Base-by-base conservation (phyloP, 2,113 vertebrate genomes). In the Anarrhichthys ocellatus region DNA sequence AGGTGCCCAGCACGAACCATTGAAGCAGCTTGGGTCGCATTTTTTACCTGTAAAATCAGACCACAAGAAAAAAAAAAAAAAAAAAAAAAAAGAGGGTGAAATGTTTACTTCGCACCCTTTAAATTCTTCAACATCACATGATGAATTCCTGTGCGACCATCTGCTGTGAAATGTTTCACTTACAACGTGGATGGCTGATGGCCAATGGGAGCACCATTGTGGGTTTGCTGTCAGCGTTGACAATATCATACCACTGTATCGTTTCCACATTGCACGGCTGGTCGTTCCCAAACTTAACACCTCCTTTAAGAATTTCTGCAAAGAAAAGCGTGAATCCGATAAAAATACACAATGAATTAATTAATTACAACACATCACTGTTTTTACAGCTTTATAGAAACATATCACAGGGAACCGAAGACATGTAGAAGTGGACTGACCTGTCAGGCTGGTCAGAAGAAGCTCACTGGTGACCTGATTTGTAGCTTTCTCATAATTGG, bases 291-390 rank as follows among this genome's bases (percentile, higher is more conserved):
- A 99, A 94, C 44, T 94, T 95, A 15, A 99, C 96, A 2, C 96
- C 96, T 42, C 98, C 98, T 17, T 92, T 95, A 58, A 99, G 95
- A 83, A 99, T 98, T 94, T 99, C 98, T 99, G 71, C 34, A 84
- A 65, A 59, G 13, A 79, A 73, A 58, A 71, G 4, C 0, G 1
- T 70, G 36, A 80, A 22, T 48, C 44, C 0, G 7, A 56, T 48
- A 22, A n/a, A 69, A 22, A 10, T 6, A 29, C 72, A 32, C 9
- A 29, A 17, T 32, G 32, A 32, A 32, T 20, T 22, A 0, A 27
- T 65, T 22, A 6, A 34, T 29, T 22, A 61, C 6, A 17, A n/a
- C 7, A 48, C 27, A 48, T 1, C 0, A 17, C 2, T 48, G 4
- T 63, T 50, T 58, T 61, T 46, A 27, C 1, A 66, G 2, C 8